phyloP scores from a whole-genome alignment of 2,113 vertebrate species.

The Amia ocellicauda region DNA sequence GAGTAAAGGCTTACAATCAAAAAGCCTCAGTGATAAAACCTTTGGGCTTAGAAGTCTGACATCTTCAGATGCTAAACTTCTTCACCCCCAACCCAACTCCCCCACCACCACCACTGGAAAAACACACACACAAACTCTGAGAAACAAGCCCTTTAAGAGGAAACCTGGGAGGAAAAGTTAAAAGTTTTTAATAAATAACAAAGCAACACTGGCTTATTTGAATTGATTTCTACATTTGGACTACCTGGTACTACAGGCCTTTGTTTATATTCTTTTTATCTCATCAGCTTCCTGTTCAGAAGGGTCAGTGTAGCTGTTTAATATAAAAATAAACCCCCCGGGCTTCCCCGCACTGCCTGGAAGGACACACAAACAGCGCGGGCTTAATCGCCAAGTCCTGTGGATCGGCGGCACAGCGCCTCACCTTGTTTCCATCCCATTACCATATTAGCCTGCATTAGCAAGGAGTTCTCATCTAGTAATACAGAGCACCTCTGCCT shows the following conservation, averaged over 20 bases:
- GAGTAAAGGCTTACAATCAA: too few relatives aligned
- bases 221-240: slow-evolving; percentile 1
- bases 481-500: slow-evolving; percentile 43
- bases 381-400: slow-evolving; percentile 38
- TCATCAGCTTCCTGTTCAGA: slow-evolving; percentile 6
- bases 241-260: background rate
- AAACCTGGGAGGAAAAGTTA: too few relatives aligned
- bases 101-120: too few relatives aligned
- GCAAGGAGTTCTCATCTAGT: slow-evolving; percentile 47
- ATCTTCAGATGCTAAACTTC: slow-evolving; percentile 1
- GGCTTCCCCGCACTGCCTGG: background rate
- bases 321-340: background rate
- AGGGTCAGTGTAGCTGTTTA: slow-evolving; percentile 16
- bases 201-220: background rate
- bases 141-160: too few relatives aligned
- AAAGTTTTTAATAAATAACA: background rate
- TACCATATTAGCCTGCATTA: slow-evolving; percentile 39
- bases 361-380: slow-evolving; percentile 19
- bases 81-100: too few relatives aligned
- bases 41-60: slow-evolving; percentile 16
- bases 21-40: background rate
- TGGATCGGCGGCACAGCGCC: slow-evolving; percentile 28
- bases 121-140: too few relatives aligned
- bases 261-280: slow-evolving; percentile 15
- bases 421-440: slow-evolving; percentile 32